Evolutionary conservation across 2,113 vertebrate genomes (phyloP), one percentile per base, ranked within the genome.

Genomic region (Anolis carolinensis): DNA sequence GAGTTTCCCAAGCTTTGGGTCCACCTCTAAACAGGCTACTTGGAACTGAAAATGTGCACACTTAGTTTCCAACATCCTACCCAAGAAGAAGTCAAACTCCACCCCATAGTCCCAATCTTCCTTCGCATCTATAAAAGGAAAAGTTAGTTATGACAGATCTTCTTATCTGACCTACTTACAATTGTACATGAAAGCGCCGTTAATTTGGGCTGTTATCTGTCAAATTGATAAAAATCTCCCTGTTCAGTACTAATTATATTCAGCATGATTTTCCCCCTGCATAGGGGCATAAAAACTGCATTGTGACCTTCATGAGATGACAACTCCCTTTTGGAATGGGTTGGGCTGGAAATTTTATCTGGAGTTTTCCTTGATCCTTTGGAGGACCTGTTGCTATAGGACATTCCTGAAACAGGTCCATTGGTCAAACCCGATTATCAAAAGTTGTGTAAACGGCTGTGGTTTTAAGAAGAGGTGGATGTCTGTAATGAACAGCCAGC

Each of bases 121-220:
- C 2, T 80, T 86, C 52, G 72, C 67, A 73, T 63, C 91, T 92
- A n/a, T 92, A 91, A 92, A 81, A 93, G 92, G 93, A 94, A 92
- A 92, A 94, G 91, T 94, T 94, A 85, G 90, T 90, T 94, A 91
- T 91, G 92, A 94, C 91, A 91, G 92, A 93, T 93, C 89, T 89
- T 94, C 94, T 94, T 95, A 94, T 95, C 93, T 95, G 95, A 94
- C 94, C 92, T 95, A 95, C 91, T 95, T 95, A 92, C 88, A 88
- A 92, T 86, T 78, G 75, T 93, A 95, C 94, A 95, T 93, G 93
- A 95, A 95, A 95, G 94, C 91, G 87, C 79, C 91, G 92, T 94
- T 95, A 94, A 95, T 94, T 95, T 94, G 88, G 84, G 89, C 93
- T 93, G 83, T 92, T 94, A 95, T 95, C 93, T 94, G 88, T 92